phyloP scores from a whole-genome alignment of 2,113 vertebrate species.

The Mugil cephalus region DNA sequence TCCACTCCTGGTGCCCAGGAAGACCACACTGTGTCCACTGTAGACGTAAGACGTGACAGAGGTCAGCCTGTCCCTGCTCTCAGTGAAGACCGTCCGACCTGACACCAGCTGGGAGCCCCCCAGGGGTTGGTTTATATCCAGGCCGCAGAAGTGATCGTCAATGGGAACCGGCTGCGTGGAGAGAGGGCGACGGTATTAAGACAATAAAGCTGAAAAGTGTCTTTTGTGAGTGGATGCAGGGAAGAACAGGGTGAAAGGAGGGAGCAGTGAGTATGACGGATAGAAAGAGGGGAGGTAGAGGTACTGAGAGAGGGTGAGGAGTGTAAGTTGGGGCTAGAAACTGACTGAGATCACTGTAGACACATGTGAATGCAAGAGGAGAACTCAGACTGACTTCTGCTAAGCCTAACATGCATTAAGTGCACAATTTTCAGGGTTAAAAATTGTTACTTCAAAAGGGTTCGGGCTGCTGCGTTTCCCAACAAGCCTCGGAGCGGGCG shows the following conservation, averaged over 20 bases:
- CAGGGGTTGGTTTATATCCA: constrained; percentile 97
- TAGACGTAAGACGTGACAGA: constrained; percentile 93
- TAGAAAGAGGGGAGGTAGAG: constrained; percentile 33
- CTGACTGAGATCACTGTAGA: constrained; percentile 63
- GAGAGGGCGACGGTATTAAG: constrained; percentile 21
- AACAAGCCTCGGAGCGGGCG: constrained; percentile 49
- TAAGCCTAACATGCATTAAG: constrained; percentile 52
- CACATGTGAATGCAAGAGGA: constrained; percentile 51
- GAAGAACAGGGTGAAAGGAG: constrained; percentile 14
- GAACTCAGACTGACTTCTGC: constrained; percentile 61
- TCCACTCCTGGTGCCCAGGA: constrained; percentile 93
- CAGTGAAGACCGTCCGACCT: constrained; percentile 88
- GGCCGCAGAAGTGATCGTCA: constrained; percentile 95
- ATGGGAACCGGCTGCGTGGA: constrained; percentile 93
- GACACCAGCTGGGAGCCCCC: constrained; percentile 92
- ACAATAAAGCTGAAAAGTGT: constrained; percentile 6
- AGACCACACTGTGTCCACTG: constrained; percentile 92
- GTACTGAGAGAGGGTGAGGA: constrained; percentile 34
- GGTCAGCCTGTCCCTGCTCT: constrained; percentile 92
- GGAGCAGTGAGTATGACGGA: constrained; percentile 43
- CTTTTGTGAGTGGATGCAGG: background rate
- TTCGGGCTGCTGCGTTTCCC: constrained; percentile 41
- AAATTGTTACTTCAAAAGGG: constrained; percentile 67
- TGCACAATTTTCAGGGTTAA: constrained; percentile 53
- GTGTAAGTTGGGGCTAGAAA: constrained; percentile 33